Percentiles rank a stretch among this genome's conserved stretches.
phyloP scores from a whole-genome alignment of 1,140 invertebrate species.

The Calephelis nemesis region DNA sequence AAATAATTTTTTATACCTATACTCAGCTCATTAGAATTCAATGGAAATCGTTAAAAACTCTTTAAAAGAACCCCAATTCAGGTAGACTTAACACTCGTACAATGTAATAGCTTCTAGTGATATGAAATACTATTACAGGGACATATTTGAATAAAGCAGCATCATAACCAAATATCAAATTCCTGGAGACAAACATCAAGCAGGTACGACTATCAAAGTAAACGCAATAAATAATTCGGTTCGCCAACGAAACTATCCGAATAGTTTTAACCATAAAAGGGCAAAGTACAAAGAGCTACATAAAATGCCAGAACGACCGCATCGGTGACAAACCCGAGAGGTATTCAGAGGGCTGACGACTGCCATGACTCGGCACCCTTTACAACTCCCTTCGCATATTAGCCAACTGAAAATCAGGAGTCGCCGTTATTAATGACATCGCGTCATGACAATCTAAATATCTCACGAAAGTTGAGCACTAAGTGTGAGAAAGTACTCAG shows the following conservation, averaged over 20 bases:
- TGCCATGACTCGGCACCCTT: constrained; percentile 67
- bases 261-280: constrained; percentile 71
- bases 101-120: too few relatives aligned
- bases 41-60: too few relatives aligned
- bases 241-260: constrained; percentile 63
- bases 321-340: constrained; percentile 72
- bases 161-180: constrained; percentile 21
- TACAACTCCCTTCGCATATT: constrained; percentile 66
- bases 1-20: too few relatives aligned
- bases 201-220: constrained; percentile 53
- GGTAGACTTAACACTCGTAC: too few relatives aligned
- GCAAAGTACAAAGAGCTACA: constrained; percentile 73
- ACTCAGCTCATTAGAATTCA: too few relatives aligned
- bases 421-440: constrained; percentile 75
- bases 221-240: constrained; percentile 61
- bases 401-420: constrained; percentile 76
- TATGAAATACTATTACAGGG: not conserved
- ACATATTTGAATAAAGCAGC: not conserved
- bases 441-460: constrained; percentile 74
- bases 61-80: too few relatives aligned
- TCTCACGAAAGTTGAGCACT: constrained; percentile 58
- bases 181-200: constrained; percentile 32
- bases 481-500: constrained; percentile 52
- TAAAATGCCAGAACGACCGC: constrained; percentile 74
- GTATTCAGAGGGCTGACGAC: constrained; percentile 61